Evolutionary conservation across 2,113 vertebrate species (phyloP).

Genomic region (Mohoua ochrocephala): DNA sequence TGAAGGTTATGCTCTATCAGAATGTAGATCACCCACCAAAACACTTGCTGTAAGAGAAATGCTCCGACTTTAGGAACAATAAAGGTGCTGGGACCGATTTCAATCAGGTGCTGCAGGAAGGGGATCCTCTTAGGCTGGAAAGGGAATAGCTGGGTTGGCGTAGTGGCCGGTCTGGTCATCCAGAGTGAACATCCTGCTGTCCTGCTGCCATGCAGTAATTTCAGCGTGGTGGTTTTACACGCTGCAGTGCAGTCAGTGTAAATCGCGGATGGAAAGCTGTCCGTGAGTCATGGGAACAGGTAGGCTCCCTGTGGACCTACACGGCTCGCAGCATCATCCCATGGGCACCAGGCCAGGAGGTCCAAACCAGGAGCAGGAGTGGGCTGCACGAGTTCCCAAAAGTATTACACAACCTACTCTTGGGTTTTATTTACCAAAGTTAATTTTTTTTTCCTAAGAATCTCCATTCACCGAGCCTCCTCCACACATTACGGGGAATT

Average conservation of each 20-base stretch:
- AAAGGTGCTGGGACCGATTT: background rate
- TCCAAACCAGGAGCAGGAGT: background rate
- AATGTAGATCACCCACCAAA: background rate
- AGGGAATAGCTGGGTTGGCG: background rate
- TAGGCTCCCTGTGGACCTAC: background rate
- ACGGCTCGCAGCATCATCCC: background rate
- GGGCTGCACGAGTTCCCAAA: background rate
- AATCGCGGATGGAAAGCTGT: fast-evolving
- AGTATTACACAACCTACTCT: background rate
- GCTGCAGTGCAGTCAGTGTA: background rate
- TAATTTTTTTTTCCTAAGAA: background rate
- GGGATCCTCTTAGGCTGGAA: background rate
- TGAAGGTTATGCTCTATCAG: background rate
- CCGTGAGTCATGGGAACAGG: background rate
- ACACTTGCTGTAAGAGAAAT: background rate
- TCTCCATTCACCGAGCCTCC: background rate
- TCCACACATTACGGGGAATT: background rate
- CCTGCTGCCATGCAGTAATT: background rate
- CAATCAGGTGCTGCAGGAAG: background rate
- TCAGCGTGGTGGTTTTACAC: background rate
- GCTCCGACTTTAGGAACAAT: background rate
- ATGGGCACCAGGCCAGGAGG: background rate
- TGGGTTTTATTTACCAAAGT: background rate
- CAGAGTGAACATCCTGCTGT: background rate
- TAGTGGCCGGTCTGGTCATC: background rate